Evolutionary conservation across 2,888 invertebrate genomes (phyloP).

Genomic region (Catonia carolina): DNA sequence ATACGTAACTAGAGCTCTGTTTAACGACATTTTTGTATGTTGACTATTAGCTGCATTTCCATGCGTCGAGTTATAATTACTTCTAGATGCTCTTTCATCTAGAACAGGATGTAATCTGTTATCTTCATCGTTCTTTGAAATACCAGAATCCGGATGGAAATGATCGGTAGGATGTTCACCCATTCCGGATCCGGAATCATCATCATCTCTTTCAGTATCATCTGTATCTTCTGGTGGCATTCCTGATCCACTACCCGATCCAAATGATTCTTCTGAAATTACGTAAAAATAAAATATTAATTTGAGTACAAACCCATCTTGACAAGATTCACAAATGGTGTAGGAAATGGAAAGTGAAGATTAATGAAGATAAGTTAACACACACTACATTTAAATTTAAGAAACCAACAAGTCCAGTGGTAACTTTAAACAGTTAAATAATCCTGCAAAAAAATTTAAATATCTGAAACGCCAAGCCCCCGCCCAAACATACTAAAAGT

Average conservation of each 20-base stretch:
- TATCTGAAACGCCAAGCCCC: no score
- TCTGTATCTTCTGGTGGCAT: constrained; percentile 46
- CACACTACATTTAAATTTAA: no score
- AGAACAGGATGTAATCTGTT: constrained; percentile 30
- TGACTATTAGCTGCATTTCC: constrained; percentile 1
- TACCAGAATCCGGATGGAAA: constrained; percentile 11
- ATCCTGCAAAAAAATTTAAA: no score
- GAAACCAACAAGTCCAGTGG: no score
- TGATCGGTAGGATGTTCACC: constrained; percentile 16
- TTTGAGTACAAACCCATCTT: no score
- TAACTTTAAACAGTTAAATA: no score
- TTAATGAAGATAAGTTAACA: no score
- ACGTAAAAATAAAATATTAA: constrained; percentile 13
- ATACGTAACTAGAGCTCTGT: constrained; percentile 50
- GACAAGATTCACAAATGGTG: no score
- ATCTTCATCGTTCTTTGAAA: constrained; percentile 28
- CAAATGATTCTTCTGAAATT: constrained; percentile 51
- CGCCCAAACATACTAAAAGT: no score
- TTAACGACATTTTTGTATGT: constrained; percentile 13
- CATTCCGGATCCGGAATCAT: constrained; percentile 13
- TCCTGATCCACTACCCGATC: constrained; percentile 69
- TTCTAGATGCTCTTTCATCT: constrained; percentile 15
- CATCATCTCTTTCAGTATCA: constrained; percentile 27
- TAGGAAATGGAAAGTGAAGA: no score
- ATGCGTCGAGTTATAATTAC: constrained; percentile 22